A percentile compares a stretch with the other conserved stretches of the same genome.
These are phyloP conservation scores for Toxotes jaculatrix DNA, from an alignment of 2,113 vertebrate genomes.

Conservation along the genomic window DNA sequence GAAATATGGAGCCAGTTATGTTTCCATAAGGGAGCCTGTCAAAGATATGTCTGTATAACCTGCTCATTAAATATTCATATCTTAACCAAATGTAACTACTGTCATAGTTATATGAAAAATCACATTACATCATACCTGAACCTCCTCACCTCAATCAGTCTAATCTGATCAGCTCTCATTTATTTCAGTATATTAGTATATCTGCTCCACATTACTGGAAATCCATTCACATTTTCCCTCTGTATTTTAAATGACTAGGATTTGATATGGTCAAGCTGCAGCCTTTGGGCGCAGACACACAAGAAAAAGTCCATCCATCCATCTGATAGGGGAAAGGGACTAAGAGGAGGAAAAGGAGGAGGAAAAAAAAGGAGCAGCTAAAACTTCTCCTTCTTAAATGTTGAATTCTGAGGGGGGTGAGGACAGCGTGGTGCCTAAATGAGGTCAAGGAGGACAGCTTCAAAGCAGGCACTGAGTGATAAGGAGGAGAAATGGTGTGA, in stretches of 20 bases:
- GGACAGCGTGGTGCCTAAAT: slow-evolving; percentile 50
- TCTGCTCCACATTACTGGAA: slow-evolving; percentile 19
- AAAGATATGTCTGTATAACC: too few species aligned
- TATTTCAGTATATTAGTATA: slow-evolving; percentile 1
- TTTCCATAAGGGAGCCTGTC: neutral
- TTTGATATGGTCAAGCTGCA: slow-evolving; percentile 15
- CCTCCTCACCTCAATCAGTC: neutral
- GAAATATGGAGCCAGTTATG: neutral
- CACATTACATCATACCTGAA: neutral
- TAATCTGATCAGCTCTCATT: neutral
- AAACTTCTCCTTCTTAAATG: slow-evolving; percentile 41
- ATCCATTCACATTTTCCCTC: neutral
- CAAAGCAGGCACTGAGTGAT: slow-evolving; percentile 54
- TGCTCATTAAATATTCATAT: neutral
- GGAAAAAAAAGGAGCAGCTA: neutral
- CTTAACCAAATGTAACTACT: neutral
- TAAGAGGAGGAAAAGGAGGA: neutral
- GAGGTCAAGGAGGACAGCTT: slow-evolving; percentile 65
- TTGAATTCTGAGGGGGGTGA: slow-evolving; percentile 23
- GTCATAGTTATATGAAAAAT: neutral
- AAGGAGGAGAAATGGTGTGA: slow-evolving; percentile 48
- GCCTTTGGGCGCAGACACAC: neutral
- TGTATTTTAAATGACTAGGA: slow-evolving; percentile 25
- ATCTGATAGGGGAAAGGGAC: slow-evolving; percentile 9
- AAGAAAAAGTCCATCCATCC: slow-evolving; percentile 1